Conservation (phyloP, 2,888 invertebrate species). For the Theodoxus fluviatilis region DNA sequence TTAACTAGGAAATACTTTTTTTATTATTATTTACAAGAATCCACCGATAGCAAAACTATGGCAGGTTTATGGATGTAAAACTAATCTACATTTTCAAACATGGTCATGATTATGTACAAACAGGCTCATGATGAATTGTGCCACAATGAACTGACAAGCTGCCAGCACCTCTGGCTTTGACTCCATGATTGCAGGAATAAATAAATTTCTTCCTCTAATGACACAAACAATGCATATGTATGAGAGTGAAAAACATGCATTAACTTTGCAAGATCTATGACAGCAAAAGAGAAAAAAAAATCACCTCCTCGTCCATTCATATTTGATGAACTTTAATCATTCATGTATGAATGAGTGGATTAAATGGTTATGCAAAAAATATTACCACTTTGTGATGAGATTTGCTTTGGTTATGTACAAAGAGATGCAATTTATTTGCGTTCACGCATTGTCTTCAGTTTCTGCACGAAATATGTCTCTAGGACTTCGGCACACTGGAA, state of each 20-base stretch:
- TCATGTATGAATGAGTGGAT: background rate
- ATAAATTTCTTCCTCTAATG: too few relatives aligned
- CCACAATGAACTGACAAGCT: constrained; percentile 14
- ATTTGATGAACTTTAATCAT: constrained; percentile 6
- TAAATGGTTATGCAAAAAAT: constrained; percentile 23
- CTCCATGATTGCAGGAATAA: too few relatives aligned
- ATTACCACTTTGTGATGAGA: background rate
- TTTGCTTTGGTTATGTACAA: constrained; percentile 20
- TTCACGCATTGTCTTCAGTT: constrained; percentile 50
- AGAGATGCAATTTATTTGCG: constrained; percentile 20
- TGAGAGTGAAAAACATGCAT: constrained; percentile 16
- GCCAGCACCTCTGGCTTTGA: too few relatives aligned
- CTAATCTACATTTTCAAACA: constrained; percentile 15
- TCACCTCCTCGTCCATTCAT: constrained; percentile 1
- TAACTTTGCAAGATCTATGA: too few relatives aligned
- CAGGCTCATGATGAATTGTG: constrained; percentile 7
- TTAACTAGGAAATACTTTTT: too few relatives aligned
- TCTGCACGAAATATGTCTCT: constrained; percentile 82
- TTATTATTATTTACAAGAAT: too few relatives aligned
- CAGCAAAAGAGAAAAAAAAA: too few relatives aligned
- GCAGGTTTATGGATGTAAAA: too few relatives aligned
- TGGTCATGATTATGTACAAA: constrained; percentile 20
- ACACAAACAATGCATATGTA: too few relatives aligned
- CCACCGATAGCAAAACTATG: too few relatives aligned
- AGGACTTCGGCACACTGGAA: constrained; percentile 94